phyloP scores from a whole-genome alignment of 2,888 invertebrate species.

The Agrotis segetum region DNA sequence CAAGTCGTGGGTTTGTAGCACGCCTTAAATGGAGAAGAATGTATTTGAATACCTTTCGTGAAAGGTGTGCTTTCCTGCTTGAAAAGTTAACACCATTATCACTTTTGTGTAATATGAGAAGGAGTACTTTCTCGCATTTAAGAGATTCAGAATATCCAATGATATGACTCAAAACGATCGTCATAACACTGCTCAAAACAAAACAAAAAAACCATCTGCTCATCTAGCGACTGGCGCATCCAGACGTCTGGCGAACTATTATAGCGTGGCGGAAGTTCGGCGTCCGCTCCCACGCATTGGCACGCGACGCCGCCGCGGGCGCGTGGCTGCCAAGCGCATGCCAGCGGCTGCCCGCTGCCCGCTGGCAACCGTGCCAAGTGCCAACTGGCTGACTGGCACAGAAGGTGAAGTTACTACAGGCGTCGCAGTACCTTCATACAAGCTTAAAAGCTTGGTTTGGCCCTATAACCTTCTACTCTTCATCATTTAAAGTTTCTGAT shows the following conservation, averaged over 20 bases:
- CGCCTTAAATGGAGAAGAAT: slow-evolving; percentile 35
- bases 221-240: slow-evolving; percentile 49
- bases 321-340: slow-evolving; percentile 65
- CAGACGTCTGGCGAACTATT: slow-evolving; percentile 53
- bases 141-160: background rate
- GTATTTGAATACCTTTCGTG: slow-evolving; percentile 26
- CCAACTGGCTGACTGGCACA: slow-evolving; percentile 44
- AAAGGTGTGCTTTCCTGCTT: slow-evolving; percentile 27
- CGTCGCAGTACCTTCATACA: background rate
- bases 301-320: slow-evolving; percentile 76
- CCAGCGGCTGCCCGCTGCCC: slow-evolving; percentile 57
- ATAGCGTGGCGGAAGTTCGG: slow-evolving; percentile 81
- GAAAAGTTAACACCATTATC: background rate
- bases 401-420: slow-evolving; percentile 43
- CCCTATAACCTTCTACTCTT: too few species aligned
- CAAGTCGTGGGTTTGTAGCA: slow-evolving; percentile 44
- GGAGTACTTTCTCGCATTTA: too few species aligned
- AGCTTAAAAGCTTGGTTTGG: too few species aligned
- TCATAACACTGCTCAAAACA: slow-evolving; percentile 33
- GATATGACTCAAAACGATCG: slow-evolving; percentile 4
- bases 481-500: too few species aligned
- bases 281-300: slow-evolving; percentile 86
- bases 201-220: slow-evolving; percentile 27
- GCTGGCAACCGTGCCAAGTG: slow-evolving; percentile 49
- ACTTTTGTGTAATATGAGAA: slow-evolving; percentile 8